These are phyloP conservation scores for Falco biarmicus DNA, from an alignment of 2,797 vertebrate genomes.

Conservation along the genomic window DNA sequence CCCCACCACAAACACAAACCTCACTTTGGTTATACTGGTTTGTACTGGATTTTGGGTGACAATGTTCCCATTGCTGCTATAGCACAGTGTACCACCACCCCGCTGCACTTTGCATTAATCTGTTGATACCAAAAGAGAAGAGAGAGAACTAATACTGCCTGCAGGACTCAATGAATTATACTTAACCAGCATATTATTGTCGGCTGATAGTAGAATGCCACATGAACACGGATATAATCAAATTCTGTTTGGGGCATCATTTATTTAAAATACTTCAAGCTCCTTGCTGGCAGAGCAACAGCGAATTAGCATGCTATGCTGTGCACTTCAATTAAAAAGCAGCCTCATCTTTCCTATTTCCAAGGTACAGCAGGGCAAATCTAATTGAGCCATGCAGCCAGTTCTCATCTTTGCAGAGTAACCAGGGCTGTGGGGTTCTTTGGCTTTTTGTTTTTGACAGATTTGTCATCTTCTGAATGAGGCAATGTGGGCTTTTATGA, in stretches of 20 bases:
- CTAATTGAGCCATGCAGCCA: constrained; percentile 51
- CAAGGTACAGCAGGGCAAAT: constrained; percentile 63
- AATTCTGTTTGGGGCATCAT: constrained; percentile 41
- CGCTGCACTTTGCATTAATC: constrained; percentile 53
- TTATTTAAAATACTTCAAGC: constrained; percentile 50
- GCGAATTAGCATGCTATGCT: constrained; percentile 54
- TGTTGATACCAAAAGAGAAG: constrained; percentile 38
- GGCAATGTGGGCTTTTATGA: constrained; percentile 32
- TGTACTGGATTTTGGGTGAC: constrained; percentile 23
- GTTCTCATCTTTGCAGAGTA: constrained; percentile 35
- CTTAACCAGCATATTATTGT: constrained; percentile 54
- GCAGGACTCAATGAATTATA: constrained; percentile 61
- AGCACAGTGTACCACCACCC: not conserved
- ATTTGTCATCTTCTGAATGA: not conserved
- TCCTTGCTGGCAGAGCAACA: constrained; percentile 39
- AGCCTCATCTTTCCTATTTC: constrained; percentile 58
- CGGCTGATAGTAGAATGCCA: constrained; percentile 34
- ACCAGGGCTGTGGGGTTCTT: not conserved
- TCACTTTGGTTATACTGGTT: not conserved
- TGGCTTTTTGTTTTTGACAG: constrained; percentile 2
- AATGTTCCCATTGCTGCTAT: not conserved
- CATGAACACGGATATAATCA: constrained; percentile 44
- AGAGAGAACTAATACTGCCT: constrained; percentile 50
- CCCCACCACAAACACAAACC: not conserved
- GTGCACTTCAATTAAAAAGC: constrained; percentile 60